phyloP scores from a whole-genome alignment of 2,888 invertebrate genomes.

The Neria commutata region DNA sequence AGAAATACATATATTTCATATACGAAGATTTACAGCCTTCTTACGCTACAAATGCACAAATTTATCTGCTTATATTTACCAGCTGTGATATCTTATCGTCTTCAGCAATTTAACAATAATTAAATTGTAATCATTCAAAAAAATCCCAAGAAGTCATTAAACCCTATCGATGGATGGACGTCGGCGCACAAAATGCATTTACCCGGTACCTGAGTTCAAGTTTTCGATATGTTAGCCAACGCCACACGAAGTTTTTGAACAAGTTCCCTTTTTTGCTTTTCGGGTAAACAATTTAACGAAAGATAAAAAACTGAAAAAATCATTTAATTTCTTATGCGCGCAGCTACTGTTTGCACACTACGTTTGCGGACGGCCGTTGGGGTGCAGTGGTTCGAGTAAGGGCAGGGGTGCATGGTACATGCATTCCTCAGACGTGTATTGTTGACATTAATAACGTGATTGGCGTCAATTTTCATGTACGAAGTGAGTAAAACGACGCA shows the following conservation, averaged over 20 bases:
- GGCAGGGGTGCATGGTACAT: constrained; percentile 13
- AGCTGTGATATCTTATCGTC: constrained; percentile 49
- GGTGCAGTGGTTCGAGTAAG: neutral
- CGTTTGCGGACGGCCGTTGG: neutral
- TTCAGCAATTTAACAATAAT: constrained; percentile 56
- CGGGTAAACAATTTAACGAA: neutral
- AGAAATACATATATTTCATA: too few relatives aligned
- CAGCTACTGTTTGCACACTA: constrained; percentile 9
- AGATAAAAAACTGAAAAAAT: constrained; percentile 19
- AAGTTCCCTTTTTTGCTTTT: too few relatives aligned
- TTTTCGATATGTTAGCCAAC: neutral
- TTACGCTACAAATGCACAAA: too few relatives aligned
- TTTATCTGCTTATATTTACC: constrained; percentile 40
- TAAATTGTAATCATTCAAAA: constrained; percentile 58
- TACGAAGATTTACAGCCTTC: too few relatives aligned
- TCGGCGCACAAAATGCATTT: neutral
- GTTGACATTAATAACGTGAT: constrained; percentile 55
- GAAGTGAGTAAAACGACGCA: neutral
- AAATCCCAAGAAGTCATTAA: constrained; percentile 23
- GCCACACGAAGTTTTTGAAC: neutral
- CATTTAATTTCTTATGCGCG: constrained; percentile 35
- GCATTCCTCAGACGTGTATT: constrained; percentile 18
- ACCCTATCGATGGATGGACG: neutral
- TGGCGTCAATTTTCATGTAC: constrained; percentile 54
- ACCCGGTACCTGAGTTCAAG: neutral